Evolutionary conservation across 2,113 vertebrate genomes (phyloP), one percentile per base, ranked within the genome.

Genomic region (Chamaea fasciata): DNA sequence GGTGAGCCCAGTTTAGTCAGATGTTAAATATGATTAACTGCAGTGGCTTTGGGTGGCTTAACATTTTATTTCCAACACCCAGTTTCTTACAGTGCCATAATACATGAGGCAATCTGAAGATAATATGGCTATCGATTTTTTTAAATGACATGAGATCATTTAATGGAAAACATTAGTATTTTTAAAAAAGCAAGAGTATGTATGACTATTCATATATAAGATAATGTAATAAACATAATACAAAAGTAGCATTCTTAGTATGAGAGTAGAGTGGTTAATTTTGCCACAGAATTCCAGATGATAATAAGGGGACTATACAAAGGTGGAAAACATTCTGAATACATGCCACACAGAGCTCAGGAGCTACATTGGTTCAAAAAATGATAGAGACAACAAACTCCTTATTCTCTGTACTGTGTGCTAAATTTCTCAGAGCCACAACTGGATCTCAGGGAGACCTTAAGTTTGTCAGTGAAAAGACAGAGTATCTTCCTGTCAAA

Each of bases 21-120:
- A 55, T 86, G 83, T 92, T 73, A 93, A 94, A 94, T 65, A 49
- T 79, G 52, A 96, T 90, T 88, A 95, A 89, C 88, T 95, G 60
- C 63, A 47, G 42, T 67, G 56, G 60, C 76, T 93, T 90, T 94
- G 71, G 35, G 42, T 77, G 63, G 59, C 85, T 95, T 94, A 96
- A 83, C 37, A n/a, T 95, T 90, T 90, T 83, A 65, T 94, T 95
- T 92, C 79, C 39, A 89, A 74, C 50, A 83, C 68, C 55, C 59
- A 42, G 63, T 92, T 95, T 83, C 83, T 67, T 46, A 73, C 55
- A 89, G 62, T 64, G 69, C 70, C 21, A 15, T 56, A 74, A 42
- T 76, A 60, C 18, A 35, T 5, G 30, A 89, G 42, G 79, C 35
- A 89, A 77, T 74, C 73, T 83, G 52, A 52, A 88, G 68, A 59